Base-by-base conservation (phyloP, 2,797 vertebrate genomes). In the Heteromormyrus szaboi region DNA sequence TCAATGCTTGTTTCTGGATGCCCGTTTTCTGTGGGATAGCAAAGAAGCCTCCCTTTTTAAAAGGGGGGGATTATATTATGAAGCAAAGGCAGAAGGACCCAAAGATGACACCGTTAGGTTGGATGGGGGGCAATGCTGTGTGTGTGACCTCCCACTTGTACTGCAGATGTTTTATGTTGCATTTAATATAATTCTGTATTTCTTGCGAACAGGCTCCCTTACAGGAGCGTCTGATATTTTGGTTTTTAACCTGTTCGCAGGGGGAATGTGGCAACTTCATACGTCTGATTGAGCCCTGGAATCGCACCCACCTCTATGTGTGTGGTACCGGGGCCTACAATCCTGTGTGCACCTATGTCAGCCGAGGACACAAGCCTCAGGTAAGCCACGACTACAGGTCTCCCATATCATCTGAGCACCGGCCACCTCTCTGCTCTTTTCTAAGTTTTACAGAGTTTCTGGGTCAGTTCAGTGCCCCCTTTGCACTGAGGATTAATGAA, bases 261-360 rank as follows among this genome's bases (percentile, higher is more conserved):
- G 98, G 98, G 0, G 98, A 99, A 93, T 99, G 99, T 0, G 98
- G 98, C 87, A 99, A 99, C 94, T 99, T 99, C 92, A 98, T 99
- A 93, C 97, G 98, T 88, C 96, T 99, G 93, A 99, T 99, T 91
- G 98, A 99, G 94, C 97, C 99, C 8, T 99, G 98, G 98, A 99
- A 99, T 95, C 96, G 98, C 89, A 99, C 99, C 88, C 99, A 99
- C 92, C 96, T 99, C 91, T 99, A 99, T 1, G 97, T 99, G 90
- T 99, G 98, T 0, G 99, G 98, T 89, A 99, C 98, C 0, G 99
- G 99, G 0, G 99, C 99, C 8, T 99, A 99, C 96, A 99, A 99
- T 93, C 99, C 99, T 90, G 95, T 99, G 95, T 99, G 99, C 93
- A 96, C 97, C 92, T 99, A 98, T 0, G 96, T 99, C 94, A 98